These are phyloP conservation scores for Gasteruption jaculator DNA, from an alignment of 2,888 invertebrate species.

Conservation along the genomic window DNA sequence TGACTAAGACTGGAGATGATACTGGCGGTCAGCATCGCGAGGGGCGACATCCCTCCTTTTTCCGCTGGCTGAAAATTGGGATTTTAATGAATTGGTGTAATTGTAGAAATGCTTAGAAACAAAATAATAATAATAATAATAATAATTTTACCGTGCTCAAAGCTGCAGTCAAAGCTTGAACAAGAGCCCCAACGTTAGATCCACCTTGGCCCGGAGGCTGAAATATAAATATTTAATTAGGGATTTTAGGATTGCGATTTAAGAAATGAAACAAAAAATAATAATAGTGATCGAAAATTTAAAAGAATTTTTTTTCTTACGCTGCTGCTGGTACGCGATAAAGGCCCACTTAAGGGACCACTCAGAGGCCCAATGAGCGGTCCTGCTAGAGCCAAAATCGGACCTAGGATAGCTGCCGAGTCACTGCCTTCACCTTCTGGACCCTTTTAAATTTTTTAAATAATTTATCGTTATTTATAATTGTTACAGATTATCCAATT, in stretches of 20 bases:
- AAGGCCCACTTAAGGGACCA: constrained; percentile 42
- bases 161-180: constrained; percentile 32
- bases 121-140: constrained; percentile 2
- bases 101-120: neutral
- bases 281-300: neutral
- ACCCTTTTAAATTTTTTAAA: no score
- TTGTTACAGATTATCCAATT: no score
- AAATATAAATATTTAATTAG: constrained; percentile 1
- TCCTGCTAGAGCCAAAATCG: constrained; percentile 35
- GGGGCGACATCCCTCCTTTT: constrained; percentile 35
- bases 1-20: constrained; percentile 38
- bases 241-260: no score
- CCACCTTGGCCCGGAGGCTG: constrained; percentile 34
- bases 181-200: constrained; percentile 31
- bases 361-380: constrained; percentile 43
- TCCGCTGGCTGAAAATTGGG: constrained; percentile 39
- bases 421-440: constrained; percentile 39
- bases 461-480: no score
- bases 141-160: constrained; percentile 35
- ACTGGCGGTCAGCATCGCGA: constrained; percentile 37
- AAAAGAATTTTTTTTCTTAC: no score
- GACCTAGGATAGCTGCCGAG: constrained; percentile 39
- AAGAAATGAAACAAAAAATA: no score
- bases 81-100: no score
- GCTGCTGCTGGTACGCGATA: constrained; percentile 36